Conservation (phyloP, 2,888 invertebrate genomes). For the Cheilosia soror region DNA sequence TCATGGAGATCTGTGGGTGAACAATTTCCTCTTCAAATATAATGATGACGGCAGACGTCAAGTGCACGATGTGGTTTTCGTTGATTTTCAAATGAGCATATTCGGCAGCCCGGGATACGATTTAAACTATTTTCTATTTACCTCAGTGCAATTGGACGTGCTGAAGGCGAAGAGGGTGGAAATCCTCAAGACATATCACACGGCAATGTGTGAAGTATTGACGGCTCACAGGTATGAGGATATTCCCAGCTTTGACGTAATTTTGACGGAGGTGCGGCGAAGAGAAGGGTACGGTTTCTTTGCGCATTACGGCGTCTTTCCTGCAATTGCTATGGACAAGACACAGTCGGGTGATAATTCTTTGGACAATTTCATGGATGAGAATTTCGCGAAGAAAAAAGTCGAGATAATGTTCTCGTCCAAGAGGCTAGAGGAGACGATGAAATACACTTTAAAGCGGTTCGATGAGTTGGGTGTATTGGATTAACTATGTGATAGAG, state of each 20-base stretch:
- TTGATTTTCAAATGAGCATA: conserved; percentile 82
- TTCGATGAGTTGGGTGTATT: conserved; percentile 80
- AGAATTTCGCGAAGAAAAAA: conserved; percentile 78
- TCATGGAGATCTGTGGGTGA: conserved; percentile 85
- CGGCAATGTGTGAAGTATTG: conserved; percentile 77
- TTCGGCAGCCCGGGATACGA: conserved; percentile 81
- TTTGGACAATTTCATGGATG: conserved; percentile 79
- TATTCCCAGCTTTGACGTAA: conserved; percentile 78
- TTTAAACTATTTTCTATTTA: conserved; percentile 82
- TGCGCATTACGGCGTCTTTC: conserved; percentile 79
- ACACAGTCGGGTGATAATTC: conserved; percentile 78
- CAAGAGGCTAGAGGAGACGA: conserved; percentile 77
- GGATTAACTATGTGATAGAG: conserved; percentile 51
- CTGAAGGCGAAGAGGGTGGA: conserved; percentile 78
- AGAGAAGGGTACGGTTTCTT: conserved; percentile 80
- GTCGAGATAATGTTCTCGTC: conserved; percentile 78
- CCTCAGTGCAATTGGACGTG: conserved; percentile 79
- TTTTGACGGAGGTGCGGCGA: conserved; percentile 78
- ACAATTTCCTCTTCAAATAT: conserved; percentile 85
- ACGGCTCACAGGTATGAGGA: conserved; percentile 71
- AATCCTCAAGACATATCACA: conserved; percentile 79
- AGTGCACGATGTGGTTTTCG: conserved; percentile 68
- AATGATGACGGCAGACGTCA: background rate
- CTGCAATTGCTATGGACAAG: conserved; percentile 80
- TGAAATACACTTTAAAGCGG: conserved; percentile 79